Percentiles rank a stretch among this genome's conserved stretches.
These are phyloP conservation scores for Meandrina meandrites DNA, from an alignment of 92 coral and sea anemone genomes.

Conservation along the genomic window DNA sequence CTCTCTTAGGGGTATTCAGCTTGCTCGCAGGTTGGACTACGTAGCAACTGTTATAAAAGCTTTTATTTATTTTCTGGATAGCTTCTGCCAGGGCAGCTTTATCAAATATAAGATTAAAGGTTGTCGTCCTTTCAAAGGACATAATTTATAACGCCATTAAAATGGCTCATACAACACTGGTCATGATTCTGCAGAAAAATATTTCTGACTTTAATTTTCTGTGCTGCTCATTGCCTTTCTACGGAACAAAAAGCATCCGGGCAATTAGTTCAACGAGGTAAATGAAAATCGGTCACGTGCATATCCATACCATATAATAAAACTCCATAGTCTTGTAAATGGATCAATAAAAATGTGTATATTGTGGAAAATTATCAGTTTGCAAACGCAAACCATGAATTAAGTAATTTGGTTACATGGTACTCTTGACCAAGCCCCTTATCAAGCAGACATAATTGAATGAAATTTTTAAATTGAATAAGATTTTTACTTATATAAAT, in stretches of 20 bases:
- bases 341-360: not conserved
- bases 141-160: too few species aligned
- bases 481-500: too few species aligned
- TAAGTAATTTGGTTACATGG: not conserved
- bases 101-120: not conserved
- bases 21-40: too few species aligned
- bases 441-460: too few species aligned
- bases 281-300: not conserved
- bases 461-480: too few species aligned
- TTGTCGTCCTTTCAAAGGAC: not conserved
- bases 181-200: not conserved
- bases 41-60: too few species aligned
- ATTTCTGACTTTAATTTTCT: not conserved
- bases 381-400: not conserved
- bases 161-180: not conserved
- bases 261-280: not conserved
- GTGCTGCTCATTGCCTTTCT: not conserved
- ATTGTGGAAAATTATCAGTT: not conserved
- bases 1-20: not conserved
- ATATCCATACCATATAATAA: not conserved
- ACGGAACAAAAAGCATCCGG: not conserved
- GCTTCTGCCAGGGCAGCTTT: not conserved
- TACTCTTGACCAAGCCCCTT: too few species aligned
- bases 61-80: not conserved
- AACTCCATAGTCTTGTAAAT: not conserved